A percentile compares a stretch with the other conserved stretches of the same genome.
Evolutionary conservation across 2,888 invertebrate genomes (phyloP).

Genomic region (Tortricodes alternella): DNA sequence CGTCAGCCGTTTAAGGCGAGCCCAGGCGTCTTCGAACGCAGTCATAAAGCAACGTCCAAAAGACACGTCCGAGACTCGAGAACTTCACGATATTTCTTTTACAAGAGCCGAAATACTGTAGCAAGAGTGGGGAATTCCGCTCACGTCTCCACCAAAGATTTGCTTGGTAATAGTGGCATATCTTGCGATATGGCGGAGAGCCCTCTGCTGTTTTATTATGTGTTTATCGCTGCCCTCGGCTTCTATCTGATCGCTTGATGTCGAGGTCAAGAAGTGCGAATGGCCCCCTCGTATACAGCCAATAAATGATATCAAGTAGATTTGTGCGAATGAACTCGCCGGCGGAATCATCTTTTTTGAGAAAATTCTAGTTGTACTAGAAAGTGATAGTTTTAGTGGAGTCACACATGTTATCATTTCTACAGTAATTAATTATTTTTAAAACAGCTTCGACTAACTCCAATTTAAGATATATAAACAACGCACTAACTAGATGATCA

Average conservation of each 20-base stretch:
- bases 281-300: slow-evolving; percentile 23
- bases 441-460: no score
- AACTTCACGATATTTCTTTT: slow-evolving; percentile 7
- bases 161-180: slow-evolving; percentile 39
- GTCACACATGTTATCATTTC: no score
- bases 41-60: slow-evolving; percentile 1
- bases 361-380: no score
- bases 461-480: no score
- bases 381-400: no score
- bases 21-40: neutral
- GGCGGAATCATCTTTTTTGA: no score
- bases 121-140: slow-evolving; percentile 31
- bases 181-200: slow-evolving; percentile 37
- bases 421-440: no score
- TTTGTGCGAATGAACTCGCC: slow-evolving; percentile 7
- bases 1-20: neutral
- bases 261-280: slow-evolving; percentile 33
- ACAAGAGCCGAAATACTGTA: slow-evolving; percentile 4
- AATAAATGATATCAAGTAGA: slow-evolving; percentile 25
- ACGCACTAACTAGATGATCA: no score
- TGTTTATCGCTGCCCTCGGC: slow-evolving; percentile 61
- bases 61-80: slow-evolving; percentile 9
- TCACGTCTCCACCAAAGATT: slow-evolving; percentile 35
- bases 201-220: slow-evolving; percentile 52
- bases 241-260: slow-evolving; percentile 52